Base-by-base conservation (phyloP, 2,888 invertebrate species). In the Steromphala cineraria region DNA sequence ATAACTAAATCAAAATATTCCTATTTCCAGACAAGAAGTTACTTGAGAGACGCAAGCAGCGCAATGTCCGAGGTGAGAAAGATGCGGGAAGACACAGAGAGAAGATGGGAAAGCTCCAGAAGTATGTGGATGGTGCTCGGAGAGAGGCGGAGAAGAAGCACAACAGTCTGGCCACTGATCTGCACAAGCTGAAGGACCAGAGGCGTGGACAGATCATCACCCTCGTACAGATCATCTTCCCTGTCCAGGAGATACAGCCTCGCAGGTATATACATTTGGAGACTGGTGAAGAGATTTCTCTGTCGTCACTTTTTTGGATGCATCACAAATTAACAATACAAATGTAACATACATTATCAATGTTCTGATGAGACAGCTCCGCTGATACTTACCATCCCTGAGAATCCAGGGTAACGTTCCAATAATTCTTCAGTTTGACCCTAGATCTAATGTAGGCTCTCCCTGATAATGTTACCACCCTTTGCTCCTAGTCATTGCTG, bases 221-320 rank as follows among this genome's bases (percentile, higher is more conserved):
- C 28, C 82, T 91, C 3, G 80, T 82, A 19, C 78, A 86, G 24
- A 86, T 82, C 74, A 89, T 90, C 56, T 91, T 91, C 81, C 87
- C 88, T 7, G 86, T 91, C 1, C 79, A 84, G 55, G 88, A 90
- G 79, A 85, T 88, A 3, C 87, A 84, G 67, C 86, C 84, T 24
- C 82, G 81, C 67, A 87, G 87, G 89, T 78, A 67, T 21, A 24
- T 55, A 31, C 46, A 67, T 71, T 46, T 28, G 4, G 8, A 46
- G 10, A 46, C 10, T 10, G 1, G 7, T 46, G 8, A 46, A n/a
- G n/a, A n/a, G n/a, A n/a, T n/a, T n/a, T n/a, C n/a, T n/a, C n/a
- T n/a, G n/a, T n/a, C n/a, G n/a, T n/a, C n/a, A n/a, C n/a, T n/a
- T n/a, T n/a, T n/a, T n/a, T n/a, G n/a, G n/a, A n/a, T n/a, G n/a